Base-by-base conservation (phyloP, 1,140 invertebrate species). In the Macrosteles quadrilineatus region DNA sequence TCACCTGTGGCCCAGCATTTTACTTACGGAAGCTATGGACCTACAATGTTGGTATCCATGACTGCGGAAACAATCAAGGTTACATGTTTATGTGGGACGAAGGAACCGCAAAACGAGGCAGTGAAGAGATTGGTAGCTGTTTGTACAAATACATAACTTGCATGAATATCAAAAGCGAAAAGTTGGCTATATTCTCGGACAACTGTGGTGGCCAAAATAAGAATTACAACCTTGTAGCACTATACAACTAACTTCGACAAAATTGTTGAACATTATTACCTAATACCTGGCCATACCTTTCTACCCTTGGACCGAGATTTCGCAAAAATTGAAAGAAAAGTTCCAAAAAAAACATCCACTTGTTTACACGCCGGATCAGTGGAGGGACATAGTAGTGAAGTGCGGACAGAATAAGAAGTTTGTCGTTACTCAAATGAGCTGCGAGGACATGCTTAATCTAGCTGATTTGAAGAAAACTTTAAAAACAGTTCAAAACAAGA, bases 51-150 rank as follows among this genome's bases (percentile, higher is more conserved):
- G 50, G 50, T n/a, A 68, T 75, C 68, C 69, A 74, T 65, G 53
- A 75, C 40, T 62, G 74, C 25, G 67, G 70, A 19, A 73, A 59
- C 62, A 53, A 67, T 68, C 40, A 3, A n/a, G 72, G 62, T 23
- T 68, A 63, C 32, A 72, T 73, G 70, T 73, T 67, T 71, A 32
- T 75, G 30, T 73, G 73, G 66, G 62, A 75, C 55, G 70, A 75
- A 55, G 53, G 50, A 0, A 67, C 59, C 29, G 73, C 67, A 59
- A 45, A 47, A 31, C n/a, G 69, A 69, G 72, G 73, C 14, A 45
- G 32, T 11, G 66, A 67, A n/a, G 66, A 67, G 25, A 67, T 67
- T 19, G 27, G 32, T 25, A 57, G 67, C 50, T 68, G 67, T 57
- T 21, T 68, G 14, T 68, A 32, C 1, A 53, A 68, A 55, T 68